Evolutionary conservation across 1,140 invertebrate genomes (phyloP).

Genomic region (Liolophura sinensis): DNA sequence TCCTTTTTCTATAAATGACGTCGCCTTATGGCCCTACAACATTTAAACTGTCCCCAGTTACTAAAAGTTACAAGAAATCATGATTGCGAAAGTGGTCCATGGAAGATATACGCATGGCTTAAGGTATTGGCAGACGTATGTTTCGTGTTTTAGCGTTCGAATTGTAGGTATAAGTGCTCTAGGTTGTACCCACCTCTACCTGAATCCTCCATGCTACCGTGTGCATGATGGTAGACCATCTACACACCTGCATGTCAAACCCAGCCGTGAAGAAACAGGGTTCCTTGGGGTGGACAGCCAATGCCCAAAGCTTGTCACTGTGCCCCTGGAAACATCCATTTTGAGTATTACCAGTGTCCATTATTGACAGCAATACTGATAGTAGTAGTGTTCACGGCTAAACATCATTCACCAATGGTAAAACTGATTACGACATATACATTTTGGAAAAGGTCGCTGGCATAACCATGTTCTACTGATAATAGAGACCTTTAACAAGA

Average conservation of each 20-base stretch:
- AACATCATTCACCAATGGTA: not conserved
- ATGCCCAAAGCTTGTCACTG: conserved; percentile 40
- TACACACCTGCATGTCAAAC: conserved; percentile 69
- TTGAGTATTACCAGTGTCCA: too few relatives aligned
- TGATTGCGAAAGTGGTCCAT: not conserved
- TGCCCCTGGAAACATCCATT: conserved; percentile 29
- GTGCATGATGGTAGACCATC: conserved; percentile 77
- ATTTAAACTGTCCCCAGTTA: too few relatives aligned
- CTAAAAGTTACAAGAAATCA: conserved; percentile 5
- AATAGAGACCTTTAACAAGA: too few relatives aligned
- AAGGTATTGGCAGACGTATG: not conserved
- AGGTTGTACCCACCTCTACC: conserved; percentile 64
- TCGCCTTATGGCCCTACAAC: too few relatives aligned
- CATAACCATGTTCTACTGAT: too few relatives aligned
- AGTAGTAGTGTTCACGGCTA: not conserved
- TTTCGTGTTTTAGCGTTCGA: not conserved
- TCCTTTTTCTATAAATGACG: too few relatives aligned
- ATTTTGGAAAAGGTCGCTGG: not conserved
- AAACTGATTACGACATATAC: not conserved
- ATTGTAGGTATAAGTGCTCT: not conserved
- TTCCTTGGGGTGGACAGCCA: conserved; percentile 35
- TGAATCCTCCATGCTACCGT: conserved; percentile 84
- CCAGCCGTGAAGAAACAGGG: conserved; percentile 40
- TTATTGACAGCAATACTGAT: not conserved
- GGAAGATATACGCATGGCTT: not conserved